These are phyloP conservation scores for Todiramphus saurophagus DNA, from an alignment of 2,113 vertebrate species.

Conservation along the genomic window DNA sequence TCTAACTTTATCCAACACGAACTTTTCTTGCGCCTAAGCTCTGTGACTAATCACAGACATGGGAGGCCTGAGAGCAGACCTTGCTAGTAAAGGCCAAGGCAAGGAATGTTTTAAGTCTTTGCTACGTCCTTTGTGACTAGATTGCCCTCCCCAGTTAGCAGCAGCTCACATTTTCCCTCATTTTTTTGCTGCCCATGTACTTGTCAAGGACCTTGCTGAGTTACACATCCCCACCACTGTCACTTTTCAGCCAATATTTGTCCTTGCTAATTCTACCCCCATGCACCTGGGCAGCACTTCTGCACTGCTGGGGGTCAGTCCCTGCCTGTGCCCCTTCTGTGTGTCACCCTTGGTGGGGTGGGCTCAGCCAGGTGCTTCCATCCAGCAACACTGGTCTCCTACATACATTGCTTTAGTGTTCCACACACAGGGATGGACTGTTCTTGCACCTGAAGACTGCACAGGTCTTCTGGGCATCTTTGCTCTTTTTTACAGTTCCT, in stretches of 20 bases:
- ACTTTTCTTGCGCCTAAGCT: neutral
- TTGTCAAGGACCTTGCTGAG: neutral
- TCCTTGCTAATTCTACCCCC: neutral
- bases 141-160: neutral
- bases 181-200: neutral
- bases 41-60: neutral
- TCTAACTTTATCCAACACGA: neutral
- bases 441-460: neutral
- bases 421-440: too few species aligned
- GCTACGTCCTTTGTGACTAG: neutral
- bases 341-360: neutral
- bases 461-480: neutral
- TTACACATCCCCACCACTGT: neutral
- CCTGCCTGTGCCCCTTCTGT: neutral
- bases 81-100: neutral
- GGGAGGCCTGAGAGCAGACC: neutral
- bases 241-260: neutral
- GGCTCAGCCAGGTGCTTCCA: neutral
- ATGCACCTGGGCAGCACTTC: rapidly evolving
- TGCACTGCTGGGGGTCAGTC: rapidly evolving
- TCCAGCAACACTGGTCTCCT: neutral
- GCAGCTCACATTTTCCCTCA: neutral
- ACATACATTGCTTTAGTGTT: neutral
- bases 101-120: neutral
- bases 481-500: neutral